Evolutionary conservation across 2,797 vertebrate genomes (phyloP).

Genomic region (Todus mexicanus): DNA sequence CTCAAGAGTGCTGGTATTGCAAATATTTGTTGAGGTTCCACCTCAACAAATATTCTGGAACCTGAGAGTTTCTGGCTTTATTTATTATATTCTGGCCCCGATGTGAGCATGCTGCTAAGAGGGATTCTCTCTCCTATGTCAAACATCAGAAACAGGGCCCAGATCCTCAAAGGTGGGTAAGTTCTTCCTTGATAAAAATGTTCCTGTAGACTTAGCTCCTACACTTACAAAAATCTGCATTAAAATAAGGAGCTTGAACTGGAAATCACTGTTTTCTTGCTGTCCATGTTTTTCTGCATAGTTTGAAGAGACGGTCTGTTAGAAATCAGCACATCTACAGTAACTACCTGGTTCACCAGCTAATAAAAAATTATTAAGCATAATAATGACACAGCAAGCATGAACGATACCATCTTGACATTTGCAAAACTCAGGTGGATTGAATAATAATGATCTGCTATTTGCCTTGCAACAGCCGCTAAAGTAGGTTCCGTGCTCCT

Average conservation of each 20-base stretch:
- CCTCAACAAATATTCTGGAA: not conserved
- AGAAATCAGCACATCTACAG: not conserved
- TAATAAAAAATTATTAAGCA: not conserved
- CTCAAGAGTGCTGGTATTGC: not conserved
- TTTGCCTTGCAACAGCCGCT: not conserved
- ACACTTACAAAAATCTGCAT: not conserved
- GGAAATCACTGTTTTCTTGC: not conserved
- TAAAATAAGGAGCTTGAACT: not conserved
- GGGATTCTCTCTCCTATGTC: not conserved
- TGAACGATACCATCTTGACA: not conserved
- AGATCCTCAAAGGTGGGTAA: not conserved
- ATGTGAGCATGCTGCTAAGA: not conserved
- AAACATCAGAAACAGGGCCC: not conserved
- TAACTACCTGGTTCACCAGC: not conserved
- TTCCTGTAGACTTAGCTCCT: not conserved
- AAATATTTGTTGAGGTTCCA: not conserved
- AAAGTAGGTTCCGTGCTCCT: not conserved
- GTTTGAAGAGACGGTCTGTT: not conserved
- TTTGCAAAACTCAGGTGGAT: not conserved
- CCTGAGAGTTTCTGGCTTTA: not conserved
- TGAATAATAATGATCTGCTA: not conserved
- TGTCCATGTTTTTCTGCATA: not conserved
- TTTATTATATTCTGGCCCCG: too few relatives aligned
- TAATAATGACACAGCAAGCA: constrained; percentile 1
- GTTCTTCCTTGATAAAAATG: not conserved